A percentile compares a stretch with the other conserved stretches of the same genome.
phyloP scores from a whole-genome alignment of 2,797 vertebrate species.

The Eidolon dupreanum region DNA sequence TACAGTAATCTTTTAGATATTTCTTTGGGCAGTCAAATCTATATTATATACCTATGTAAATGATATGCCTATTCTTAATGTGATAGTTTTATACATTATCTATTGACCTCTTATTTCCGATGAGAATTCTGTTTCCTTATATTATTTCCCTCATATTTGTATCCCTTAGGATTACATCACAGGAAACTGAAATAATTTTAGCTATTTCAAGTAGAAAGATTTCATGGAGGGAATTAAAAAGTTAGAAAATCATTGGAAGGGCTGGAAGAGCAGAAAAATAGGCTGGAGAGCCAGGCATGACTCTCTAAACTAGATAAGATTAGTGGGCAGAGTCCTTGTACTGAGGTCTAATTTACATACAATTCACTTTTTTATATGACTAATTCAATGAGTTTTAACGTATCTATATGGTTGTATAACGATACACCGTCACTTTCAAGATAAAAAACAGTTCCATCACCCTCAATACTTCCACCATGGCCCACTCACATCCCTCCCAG shows the following conservation, averaged over 20 bases:
- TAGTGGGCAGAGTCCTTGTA: background rate
- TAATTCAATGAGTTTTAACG: background rate
- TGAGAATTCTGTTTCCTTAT: background rate
- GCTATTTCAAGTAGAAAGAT: background rate
- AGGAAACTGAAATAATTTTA: slow-evolving; percentile 24
- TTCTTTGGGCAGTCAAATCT: background rate
- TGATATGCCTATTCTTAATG: background rate
- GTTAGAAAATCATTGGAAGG: background rate
- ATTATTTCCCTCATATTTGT: background rate
- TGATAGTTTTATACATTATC: background rate
- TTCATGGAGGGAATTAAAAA: background rate
- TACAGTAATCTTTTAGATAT: background rate
- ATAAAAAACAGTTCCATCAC: background rate
- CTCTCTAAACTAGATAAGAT: background rate
- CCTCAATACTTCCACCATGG: background rate
- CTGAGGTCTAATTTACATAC: background rate
- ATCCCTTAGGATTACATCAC: background rate
- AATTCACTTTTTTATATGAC: background rate
- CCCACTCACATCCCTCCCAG: background rate
- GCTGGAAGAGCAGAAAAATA: background rate
- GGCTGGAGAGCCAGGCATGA: background rate
- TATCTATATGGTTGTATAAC: background rate
- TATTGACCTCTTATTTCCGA: background rate
- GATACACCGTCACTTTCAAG: background rate
- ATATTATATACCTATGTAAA: background rate